These are phyloP conservation scores for Eupithecia insigniata DNA, from an alignment of 2,888 invertebrate genomes.

Conservation along the genomic window DNA sequence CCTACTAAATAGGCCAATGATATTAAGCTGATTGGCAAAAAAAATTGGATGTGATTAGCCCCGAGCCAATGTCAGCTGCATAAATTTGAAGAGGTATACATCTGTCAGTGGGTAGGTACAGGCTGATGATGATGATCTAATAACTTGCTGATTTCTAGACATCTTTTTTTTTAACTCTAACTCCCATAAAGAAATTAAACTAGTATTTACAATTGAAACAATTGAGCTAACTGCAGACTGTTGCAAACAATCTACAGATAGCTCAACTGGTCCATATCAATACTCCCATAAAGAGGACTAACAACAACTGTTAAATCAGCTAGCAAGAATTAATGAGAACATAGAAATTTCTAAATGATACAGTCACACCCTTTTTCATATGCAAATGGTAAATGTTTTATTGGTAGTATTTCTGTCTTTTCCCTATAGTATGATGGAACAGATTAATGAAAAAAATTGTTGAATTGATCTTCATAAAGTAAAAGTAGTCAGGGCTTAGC, in stretches of 20 bases:
- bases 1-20: background rate
- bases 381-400: background rate
- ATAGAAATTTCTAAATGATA: too few relatives aligned
- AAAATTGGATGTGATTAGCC: background rate
- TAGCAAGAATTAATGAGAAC: background rate
- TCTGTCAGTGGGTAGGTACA: background rate
- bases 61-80: background rate
- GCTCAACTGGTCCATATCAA: too few relatives aligned
- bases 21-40: background rate
- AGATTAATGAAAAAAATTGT: background rate
- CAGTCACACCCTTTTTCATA: background rate
- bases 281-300: background rate
- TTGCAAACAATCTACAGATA: too few relatives aligned
- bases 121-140: background rate
- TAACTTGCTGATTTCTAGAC: background rate
- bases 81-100: background rate
- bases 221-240: too few relatives aligned
- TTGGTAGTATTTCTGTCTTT: background rate
- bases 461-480: background rate
- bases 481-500: background rate
- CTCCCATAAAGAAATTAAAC: too few relatives aligned
- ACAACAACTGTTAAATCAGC: background rate
- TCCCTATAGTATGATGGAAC: background rate
- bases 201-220: too few relatives aligned
- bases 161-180: background rate